Evolutionary conservation across 2,113 vertebrate species (phyloP).

Genomic region (Sylvicapra grimmia): DNA sequence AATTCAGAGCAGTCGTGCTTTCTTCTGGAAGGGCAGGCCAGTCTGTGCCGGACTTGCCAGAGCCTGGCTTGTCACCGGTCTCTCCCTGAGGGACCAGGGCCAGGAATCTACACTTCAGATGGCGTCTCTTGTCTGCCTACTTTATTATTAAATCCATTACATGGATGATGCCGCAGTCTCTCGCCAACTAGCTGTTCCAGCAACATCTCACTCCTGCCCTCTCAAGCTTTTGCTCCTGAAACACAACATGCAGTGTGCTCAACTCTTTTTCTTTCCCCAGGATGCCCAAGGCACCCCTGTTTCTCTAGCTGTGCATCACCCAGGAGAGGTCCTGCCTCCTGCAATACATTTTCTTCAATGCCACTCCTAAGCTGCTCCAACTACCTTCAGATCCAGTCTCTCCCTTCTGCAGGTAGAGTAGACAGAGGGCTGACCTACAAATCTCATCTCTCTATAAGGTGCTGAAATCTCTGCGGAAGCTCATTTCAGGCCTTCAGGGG

Average conservation of each 20-base stretch:
- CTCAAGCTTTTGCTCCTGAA: background rate
- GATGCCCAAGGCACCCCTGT: rapidly evolving
- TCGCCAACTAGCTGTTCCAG: background rate
- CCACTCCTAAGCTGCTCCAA: rapidly evolving
- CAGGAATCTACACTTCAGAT: conserved; percentile 23
- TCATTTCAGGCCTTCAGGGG: background rate
- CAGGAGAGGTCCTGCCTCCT: background rate
- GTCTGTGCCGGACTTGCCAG: background rate
- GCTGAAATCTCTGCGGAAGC: background rate
- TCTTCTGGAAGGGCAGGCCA: background rate
- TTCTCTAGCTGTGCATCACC: background rate
- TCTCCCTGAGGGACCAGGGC: conserved; percentile 29
- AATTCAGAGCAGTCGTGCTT: background rate
- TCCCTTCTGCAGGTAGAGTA: background rate
- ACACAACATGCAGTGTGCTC: background rate
- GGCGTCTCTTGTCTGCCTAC: conserved; percentile 51
- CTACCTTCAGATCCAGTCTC: background rate
- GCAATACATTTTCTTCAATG: rapidly evolving
- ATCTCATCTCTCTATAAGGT: background rate
- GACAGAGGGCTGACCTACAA: background rate
- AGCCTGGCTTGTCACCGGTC: background rate
- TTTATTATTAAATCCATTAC: conserved; percentile 60
- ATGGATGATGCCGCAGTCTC: background rate
- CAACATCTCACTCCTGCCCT: background rate
- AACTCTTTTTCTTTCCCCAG: too few species aligned